Percentiles rank a stretch among this genome's conserved stretches.
Evolutionary conservation across 1,140 invertebrate species (phyloP).

Genomic region (Fopius arisanus): DNA sequence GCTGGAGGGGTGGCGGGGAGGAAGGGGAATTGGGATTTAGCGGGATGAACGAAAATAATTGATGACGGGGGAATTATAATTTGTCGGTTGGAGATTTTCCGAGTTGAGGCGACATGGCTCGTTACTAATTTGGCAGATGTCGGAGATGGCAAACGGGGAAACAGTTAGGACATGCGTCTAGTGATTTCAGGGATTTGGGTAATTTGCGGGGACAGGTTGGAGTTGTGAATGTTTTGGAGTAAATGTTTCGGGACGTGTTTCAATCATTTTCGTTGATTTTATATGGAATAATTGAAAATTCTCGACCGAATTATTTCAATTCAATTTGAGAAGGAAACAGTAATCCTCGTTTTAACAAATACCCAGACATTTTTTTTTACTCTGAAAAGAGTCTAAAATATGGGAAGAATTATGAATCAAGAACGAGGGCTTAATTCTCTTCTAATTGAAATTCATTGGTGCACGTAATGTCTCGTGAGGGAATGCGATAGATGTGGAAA

Average conservation of each 20-base stretch:
- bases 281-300: too few relatives aligned
- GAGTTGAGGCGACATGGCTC: neutral
- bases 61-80: neutral
- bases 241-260: too few relatives aligned
- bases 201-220: neutral
- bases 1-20: too few relatives aligned
- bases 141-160: neutral
- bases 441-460: constrained; percentile 6
- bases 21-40: too few relatives aligned
- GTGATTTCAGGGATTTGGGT: neutral
- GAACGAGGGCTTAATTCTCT: neutral
- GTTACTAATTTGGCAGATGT: neutral
- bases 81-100: neutral
- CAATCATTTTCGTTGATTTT: too few relatives aligned
- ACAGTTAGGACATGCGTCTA: neutral
- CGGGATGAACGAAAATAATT: neutral
- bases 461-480: constrained; percentile 10
- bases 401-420: constrained; percentile 2
- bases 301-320: too few relatives aligned
- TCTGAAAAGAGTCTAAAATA: neutral
- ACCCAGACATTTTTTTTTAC: neutral
- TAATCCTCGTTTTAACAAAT: neutral
- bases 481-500: constrained; percentile 11
- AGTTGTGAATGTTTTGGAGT: neutral
- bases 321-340: too few relatives aligned